These are phyloP conservation scores for Dreissena rostriformis DNA, from an alignment of 1,140 invertebrate species.

Conservation along the genomic window DNA sequence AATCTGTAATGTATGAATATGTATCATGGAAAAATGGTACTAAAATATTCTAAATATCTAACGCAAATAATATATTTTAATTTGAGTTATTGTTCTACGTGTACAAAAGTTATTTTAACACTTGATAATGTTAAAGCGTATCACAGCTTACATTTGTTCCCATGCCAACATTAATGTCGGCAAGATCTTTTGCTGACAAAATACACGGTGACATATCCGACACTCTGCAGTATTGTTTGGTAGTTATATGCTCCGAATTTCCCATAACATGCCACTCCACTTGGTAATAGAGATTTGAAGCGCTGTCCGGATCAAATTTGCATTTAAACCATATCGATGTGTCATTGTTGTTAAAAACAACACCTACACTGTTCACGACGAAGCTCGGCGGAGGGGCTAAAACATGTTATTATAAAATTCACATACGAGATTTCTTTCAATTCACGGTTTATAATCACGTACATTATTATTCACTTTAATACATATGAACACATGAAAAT, in stretches of 20 bases:
- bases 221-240: constrained; percentile 12
- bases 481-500: too few species aligned
- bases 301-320: constrained; percentile 12
- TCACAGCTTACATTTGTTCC: constrained; percentile 23
- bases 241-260: not conserved
- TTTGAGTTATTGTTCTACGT: too few species aligned
- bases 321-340: not conserved
- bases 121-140: too few species aligned
- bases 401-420: too few species aligned
- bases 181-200: constrained; percentile 6
- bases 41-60: too few species aligned
- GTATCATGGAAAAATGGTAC: too few species aligned
- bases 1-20: not conserved
- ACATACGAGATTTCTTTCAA: too few species aligned
- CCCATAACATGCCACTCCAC: constrained; percentile 8
- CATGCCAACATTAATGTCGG: not conserved
- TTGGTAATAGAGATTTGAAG: constrained; percentile 17
- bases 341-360: not conserved
- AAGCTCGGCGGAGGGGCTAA: not conserved
- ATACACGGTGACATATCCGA: not conserved
- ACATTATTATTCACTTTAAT: too few species aligned
- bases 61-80: too few species aligned
- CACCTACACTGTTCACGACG: not conserved
- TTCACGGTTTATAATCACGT: too few species aligned
- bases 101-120: too few species aligned